Evolutionary conservation across 2,797 vertebrate species (phyloP), one percentile per base, ranked within the genome.

Genomic region (Malurus leucopterus): DNA sequence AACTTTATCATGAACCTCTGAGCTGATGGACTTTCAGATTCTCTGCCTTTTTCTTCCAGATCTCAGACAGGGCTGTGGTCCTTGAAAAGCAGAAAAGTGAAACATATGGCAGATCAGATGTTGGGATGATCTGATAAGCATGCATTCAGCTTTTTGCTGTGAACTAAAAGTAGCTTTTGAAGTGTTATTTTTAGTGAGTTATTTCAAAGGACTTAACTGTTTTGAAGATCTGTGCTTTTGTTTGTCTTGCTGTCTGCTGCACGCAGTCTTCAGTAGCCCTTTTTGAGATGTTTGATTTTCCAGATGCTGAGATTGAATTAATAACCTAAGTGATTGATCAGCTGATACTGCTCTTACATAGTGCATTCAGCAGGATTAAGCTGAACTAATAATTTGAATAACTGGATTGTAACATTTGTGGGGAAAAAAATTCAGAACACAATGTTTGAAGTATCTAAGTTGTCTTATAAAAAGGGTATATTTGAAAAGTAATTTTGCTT

Each of bases 151-250:
- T 72, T 94, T 93, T 92, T 91, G 59, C 58, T 11, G 5, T 77
- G 62, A 90, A 84, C 59, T 47, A 55, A 77, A 89, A 92, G 82
- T 77, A 78, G 59, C 59, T 91, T 93, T 94, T 75, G 53, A 84
- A 87, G 26, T 69, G 63, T 72, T 91, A 90, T 91, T 86, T 93
- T 90, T 86, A 90, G 86, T 57, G 63, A 57, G 40, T 72, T 85
- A 57, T 82, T 92, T 74, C 62, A 84, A 70, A 83, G 55, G 16
- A 75, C 49, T 85, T 83, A 74, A 88, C 61, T 75, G 47, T 69
- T 92, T 85, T 85, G 44, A 77, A 47, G n/a, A 19, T 17, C 44
- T 46, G 6, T 79, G 32, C 15, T 71, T 92, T 84, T 71, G 16
- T 88, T 88, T 88, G 18, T 59, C 44, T 82, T 53, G 10, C 27